These are phyloP conservation scores for Tinamus major DNA, from an alignment of 2,797 vertebrate species.

Conservation along the genomic window DNA sequence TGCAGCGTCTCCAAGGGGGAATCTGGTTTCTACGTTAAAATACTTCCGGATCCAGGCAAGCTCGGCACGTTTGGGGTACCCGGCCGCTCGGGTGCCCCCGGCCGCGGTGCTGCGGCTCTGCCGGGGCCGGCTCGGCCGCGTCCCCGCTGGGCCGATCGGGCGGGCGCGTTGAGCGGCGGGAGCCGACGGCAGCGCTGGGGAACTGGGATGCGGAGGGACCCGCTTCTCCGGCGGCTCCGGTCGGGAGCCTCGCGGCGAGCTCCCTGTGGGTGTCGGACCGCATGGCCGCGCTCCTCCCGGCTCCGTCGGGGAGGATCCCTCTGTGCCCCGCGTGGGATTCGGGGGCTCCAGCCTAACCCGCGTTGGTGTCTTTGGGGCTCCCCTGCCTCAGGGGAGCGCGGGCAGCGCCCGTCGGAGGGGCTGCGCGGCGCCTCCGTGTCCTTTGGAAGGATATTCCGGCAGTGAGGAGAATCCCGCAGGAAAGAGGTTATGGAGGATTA, in stretches of 20 bases:
- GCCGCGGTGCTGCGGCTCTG: background rate
- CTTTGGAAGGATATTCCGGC: constrained; percentile 14
- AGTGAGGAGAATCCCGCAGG: background rate
- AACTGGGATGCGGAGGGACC: background rate
- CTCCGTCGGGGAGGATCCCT: background rate
- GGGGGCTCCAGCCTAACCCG: background rate
- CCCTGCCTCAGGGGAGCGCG: rapidly evolving
- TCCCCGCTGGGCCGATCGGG: background rate
- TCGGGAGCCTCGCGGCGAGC: background rate
- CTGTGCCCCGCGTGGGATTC: too few relatives aligned
- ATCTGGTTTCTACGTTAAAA: background rate
- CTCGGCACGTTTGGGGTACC: background rate
- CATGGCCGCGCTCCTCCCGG: background rate
- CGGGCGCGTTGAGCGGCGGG: rapidly evolving
- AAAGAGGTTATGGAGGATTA: constrained; percentile 48
- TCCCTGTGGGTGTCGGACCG: background rate
- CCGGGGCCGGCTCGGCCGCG: rapidly evolving
- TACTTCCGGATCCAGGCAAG: background rate
- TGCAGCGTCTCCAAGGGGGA: background rate
- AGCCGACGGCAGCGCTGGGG: rapidly evolving
- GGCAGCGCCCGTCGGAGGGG: background rate
- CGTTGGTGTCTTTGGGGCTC: rapidly evolving
- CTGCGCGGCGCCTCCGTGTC: rapidly evolving
- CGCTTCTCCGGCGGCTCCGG: rapidly evolving
- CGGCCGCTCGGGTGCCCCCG: rapidly evolving